These are phyloP conservation scores for Drosophila pseudotakahashii DNA, from an alignment of 2,888 invertebrate genomes.

Conservation along the genomic window DNA sequence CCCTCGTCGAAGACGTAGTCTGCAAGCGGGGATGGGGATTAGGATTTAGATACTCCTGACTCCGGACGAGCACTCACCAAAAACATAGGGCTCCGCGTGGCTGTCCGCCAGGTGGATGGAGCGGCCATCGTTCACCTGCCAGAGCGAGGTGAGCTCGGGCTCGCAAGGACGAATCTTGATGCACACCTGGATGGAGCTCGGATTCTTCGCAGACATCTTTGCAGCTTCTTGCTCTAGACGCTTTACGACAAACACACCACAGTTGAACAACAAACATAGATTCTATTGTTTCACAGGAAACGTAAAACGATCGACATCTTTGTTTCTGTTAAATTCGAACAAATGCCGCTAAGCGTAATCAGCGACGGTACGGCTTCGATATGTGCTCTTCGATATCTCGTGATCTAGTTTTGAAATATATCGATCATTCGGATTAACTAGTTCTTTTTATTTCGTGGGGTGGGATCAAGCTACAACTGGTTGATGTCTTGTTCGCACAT, in stretches of 20 bases:
- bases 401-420: background rate
- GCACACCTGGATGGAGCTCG: constrained; percentile 88
- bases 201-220: constrained; percentile 62
- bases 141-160: constrained; percentile 87
- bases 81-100: constrained; percentile 84
- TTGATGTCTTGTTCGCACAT: too few species aligned
- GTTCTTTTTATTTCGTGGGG: too few species aligned
- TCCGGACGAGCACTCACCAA: constrained; percentile 82
- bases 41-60: too few species aligned
- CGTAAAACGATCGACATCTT: constrained; percentile 11
- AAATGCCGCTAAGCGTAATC: constrained; percentile 52
- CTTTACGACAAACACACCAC: background rate
- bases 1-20: constrained; percentile 88
- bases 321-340: constrained; percentile 59
- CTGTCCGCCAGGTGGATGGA: constrained; percentile 87
- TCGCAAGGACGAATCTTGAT: constrained; percentile 88
- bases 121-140: constrained; percentile 86
- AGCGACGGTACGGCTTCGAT: background rate
- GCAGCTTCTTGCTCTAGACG: background rate
- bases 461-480: too few species aligned
- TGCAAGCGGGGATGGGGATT: constrained; percentile 72
- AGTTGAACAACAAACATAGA: background rate
- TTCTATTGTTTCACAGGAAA: background rate
- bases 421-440: background rate
- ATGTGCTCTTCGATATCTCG: background rate